Evolutionary conservation across 35 echinoderm and acorn worm species (phyloP), one percentile per base, ranked within the genome.

Genomic region (Anneissia japonica): DNA sequence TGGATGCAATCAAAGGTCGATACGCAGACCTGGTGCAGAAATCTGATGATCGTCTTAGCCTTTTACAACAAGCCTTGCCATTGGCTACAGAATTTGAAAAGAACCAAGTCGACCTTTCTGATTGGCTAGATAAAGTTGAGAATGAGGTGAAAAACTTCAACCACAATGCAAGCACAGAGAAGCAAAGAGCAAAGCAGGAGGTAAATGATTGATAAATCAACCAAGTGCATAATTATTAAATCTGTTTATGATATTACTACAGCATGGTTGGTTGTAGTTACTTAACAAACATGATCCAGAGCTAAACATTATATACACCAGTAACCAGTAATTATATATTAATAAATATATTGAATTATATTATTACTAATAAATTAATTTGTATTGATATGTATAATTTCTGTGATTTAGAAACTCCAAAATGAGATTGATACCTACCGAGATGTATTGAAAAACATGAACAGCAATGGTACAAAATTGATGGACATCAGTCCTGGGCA

Each of bases 131-230:
- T 32, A 72, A 85, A 41, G 96, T 92, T 5, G 96, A 99, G 83
- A 77, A 82, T 32, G 91, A 99, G 5, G 85, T 99, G 33, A 46
- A 85, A 81, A 80, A 87, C 34, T 93, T 99, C 79, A 92, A 99
- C 74, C 39, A 81, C 17, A 89, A 86, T 34, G 91, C 92, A 14
- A 86, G 84, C 72, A 79, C 89, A 37, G 91, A 99, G 34, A 79
- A 88, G 79, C 96, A 99, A 55, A 99, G 94, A 79, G 86, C 86
- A 0, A 75, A 91, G 3, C 96, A 99, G 89, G 92, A 99, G 86
- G 96, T 99, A 83, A n/a, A n/a, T n/a, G n/a, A n/a, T n/a, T n/a
- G n/a, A n/a, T n/a, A n/a, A n/a, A n/a, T n/a, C n/a, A n/a, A n/a
- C n/a, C n/a, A n/a, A n/a, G n/a, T n/a, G n/a, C n/a, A n/a, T n/a